Base-by-base conservation (phyloP, 2,888 invertebrate genomes). In the Ormyrus thymus region DNA sequence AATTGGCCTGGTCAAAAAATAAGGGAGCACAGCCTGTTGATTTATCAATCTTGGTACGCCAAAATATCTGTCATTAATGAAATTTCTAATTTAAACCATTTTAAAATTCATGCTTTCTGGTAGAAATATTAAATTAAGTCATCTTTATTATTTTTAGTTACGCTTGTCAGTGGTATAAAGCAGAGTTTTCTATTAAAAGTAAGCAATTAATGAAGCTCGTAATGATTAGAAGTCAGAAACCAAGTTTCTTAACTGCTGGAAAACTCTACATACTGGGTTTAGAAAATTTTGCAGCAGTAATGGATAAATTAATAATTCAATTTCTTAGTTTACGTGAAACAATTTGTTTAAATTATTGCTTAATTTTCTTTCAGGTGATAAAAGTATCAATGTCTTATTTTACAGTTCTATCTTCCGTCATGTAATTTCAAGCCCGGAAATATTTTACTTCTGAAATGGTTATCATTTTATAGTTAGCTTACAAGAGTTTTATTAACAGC, bases 1-100 rank as follows among this genome's bases (percentile, higher is more conserved):
- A 81, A 69, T 45, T 81, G 78, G 81, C 75, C 77, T 29, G 72
- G 78, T 6, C 72, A 80, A 70, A 77, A 78, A 9, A 77, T 81
- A 15, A 50, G 50, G 9, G 72, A 81, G 9, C 78, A 81, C 9
- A 80, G 81, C 11, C 55, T 73, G n/a, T 45, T 69, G 46, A 15
- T 81, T 45, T 64, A 76, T 53, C 13, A 81, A 11, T 13, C 75
- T 9, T 77, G 79, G 81, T 79, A 58, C 29, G 75, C 50, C 66
- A 50, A 56, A 29, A 13, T 48, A 10, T 55, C 45, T 29, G 11
- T 51, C 53, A 6, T 58, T 4, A 8, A n/a, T 15, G 8, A 45
- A 13, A 53, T 66, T 11, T n/a, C 29, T 29, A 62, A 11, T 48
- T 46, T n/a, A 11, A 13, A 5, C 5, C 1, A 46, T 62, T 62